phyloP scores from a whole-genome alignment of 2,113 vertebrate genomes.

The Petrocephalus microphthalmus region DNA sequence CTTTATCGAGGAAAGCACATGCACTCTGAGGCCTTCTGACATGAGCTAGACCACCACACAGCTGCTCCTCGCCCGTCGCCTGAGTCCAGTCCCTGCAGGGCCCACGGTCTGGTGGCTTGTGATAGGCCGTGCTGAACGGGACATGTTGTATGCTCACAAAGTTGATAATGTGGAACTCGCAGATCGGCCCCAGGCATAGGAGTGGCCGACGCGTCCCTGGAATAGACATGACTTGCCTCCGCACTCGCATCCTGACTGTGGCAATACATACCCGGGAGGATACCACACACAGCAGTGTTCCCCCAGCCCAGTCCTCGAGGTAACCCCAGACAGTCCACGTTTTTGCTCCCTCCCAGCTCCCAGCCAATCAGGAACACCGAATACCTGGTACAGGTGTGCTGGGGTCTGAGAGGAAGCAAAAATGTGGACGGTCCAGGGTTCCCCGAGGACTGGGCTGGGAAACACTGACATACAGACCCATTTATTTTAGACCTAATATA shows the following conservation, averaged over 20 bases:
- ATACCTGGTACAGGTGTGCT: no score
- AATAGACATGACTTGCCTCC: not conserved
- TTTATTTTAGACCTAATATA: not conserved
- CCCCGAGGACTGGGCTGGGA: no score
- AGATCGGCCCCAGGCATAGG: not conserved
- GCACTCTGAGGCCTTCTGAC: not conserved
- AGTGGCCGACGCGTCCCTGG: not conserved
- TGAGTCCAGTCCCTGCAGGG: not conserved
- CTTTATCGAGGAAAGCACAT: not conserved
- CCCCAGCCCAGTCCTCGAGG: no score
- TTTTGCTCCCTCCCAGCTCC: no score
- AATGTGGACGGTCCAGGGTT: no score
- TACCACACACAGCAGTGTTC: no score
- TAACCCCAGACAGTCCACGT: no score
- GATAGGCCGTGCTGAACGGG: not conserved
- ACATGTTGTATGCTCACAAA: not conserved
- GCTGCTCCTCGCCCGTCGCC: not conserved
- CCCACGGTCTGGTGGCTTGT: not conserved
- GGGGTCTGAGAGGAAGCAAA: no score
- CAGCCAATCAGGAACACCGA: no score
- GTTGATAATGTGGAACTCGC: not conserved
- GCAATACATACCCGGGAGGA: no score
- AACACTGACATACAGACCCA: not conserved
- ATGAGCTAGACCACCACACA: not conserved
- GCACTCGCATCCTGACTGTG: no score